These are phyloP conservation scores for Anser cygnoides DNA, from an alignment of 2,113 vertebrate species.

Conservation along the genomic window DNA sequence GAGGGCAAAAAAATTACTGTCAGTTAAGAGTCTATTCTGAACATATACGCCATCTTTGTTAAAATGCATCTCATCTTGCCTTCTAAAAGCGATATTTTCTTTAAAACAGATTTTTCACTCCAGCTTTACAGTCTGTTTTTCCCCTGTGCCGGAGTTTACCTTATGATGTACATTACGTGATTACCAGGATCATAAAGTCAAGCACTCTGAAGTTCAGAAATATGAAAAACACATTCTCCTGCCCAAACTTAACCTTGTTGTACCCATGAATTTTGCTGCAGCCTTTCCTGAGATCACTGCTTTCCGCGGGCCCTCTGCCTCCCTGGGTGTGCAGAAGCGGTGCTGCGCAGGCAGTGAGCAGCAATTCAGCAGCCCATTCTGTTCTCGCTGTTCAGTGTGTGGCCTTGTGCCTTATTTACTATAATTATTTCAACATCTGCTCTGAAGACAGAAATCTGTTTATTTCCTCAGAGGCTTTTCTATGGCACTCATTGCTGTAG, in stretches of 20 bases:
- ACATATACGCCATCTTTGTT: neutral
- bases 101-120: neutral
- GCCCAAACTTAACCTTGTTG: too few relatives aligned
- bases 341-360: neutral
- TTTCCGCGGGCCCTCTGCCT: neutral
- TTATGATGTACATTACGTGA: rapidly evolving
- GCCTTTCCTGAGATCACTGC: neutral
- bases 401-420: constrained; percentile 21
- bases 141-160: neutral
- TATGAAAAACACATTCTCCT: neutral
- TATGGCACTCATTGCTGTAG: neutral
- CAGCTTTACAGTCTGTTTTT: neutral
- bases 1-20: neutral
- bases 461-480: constrained; percentile 42
- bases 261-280: neutral
- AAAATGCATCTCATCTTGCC: neutral
- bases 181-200: neutral
- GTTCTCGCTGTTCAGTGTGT: neutral
- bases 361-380: neutral
- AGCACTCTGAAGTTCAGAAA: neutral
- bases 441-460: constrained; percentile 33
- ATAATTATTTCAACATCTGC: constrained; percentile 42
- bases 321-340: neutral
- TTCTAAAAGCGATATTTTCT: neutral
- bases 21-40: rapidly evolving